Conservation (phyloP, 2,888 invertebrate species). For the Leucania comma region DNA sequence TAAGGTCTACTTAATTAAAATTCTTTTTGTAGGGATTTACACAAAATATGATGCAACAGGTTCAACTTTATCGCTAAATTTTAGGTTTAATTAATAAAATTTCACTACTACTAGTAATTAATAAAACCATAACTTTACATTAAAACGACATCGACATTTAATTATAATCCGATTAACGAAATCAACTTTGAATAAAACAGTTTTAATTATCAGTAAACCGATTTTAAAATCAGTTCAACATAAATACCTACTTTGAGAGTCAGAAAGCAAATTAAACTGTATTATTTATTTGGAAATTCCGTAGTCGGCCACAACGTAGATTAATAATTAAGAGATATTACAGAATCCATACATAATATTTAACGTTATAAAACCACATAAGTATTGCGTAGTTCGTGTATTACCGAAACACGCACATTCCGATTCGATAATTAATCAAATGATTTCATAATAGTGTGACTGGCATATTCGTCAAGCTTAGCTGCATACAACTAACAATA, state of each 20-base stretch:
- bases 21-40: background rate
- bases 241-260: background rate
- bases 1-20: background rate
- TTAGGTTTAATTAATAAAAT: background rate
- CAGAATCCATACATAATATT: conserved; percentile 4
- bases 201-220: background rate
- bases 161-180: conserved; percentile 14
- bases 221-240: background rate
- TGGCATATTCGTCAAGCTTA: conserved; percentile 31
- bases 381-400: conserved; percentile 18
- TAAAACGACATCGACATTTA: too few relatives aligned
- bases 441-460: conserved; percentile 36
- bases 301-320: background rate
- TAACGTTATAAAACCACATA: conserved; percentile 33
- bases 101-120: background rate
- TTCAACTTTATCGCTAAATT: background rate
- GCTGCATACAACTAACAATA: conserved; percentile 15
- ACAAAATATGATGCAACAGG: background rate
- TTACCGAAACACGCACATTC: conserved; percentile 36
- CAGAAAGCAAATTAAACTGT: conserved; percentile 20
- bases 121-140: too few relatives aligned
- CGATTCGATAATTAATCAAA: conserved; percentile 33
- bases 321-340: conserved; percentile 12
- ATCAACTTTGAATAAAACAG: conserved; percentile 11
- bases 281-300: conserved; percentile 19